phyloP scores from a whole-genome alignment of 2,113 vertebrate genomes.

The Onychostoma macrolepis region DNA sequence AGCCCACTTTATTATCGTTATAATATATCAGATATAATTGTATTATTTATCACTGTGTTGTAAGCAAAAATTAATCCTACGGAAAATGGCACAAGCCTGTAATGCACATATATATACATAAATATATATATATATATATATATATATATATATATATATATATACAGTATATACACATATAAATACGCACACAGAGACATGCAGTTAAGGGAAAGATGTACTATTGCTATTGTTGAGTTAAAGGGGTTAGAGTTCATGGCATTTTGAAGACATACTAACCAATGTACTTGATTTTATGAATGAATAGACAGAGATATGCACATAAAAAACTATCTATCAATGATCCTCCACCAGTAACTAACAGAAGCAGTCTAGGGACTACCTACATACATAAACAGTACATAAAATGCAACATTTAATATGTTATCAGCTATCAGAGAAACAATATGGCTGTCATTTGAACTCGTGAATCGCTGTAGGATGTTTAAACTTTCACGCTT shows the following conservation, averaged over 20 bases:
- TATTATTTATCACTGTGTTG: neutral
- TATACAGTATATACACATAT: slow-evolving; percentile 31
- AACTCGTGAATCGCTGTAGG: neutral
- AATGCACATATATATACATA: slow-evolving; percentile 43
- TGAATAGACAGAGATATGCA: neutral
- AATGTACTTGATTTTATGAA: neutral
- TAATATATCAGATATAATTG: neutral
- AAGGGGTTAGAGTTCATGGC: neutral
- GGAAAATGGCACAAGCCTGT: slow-evolving; percentile 38
- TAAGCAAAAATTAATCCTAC: neutral
- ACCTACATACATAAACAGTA: neutral
- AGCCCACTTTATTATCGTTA: neutral
- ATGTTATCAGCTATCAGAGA: neutral
- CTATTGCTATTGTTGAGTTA: slow-evolving; percentile 9
- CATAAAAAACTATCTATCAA: slow-evolving; percentile 5
- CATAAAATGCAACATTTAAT: neutral
- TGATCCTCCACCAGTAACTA: neutral
- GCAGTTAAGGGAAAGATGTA: slow-evolving; percentile 39
- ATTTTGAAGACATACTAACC: slow-evolving; percentile 2
- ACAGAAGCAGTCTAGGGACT: neutral
- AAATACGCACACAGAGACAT: slow-evolving; percentile 36
- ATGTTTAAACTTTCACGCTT: slow-evolving; percentile 2
- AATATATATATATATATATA: slow-evolving; percentile 3
- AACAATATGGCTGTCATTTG: neutral
- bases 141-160: too few relatives aligned